Conservation (phyloP, 2,888 invertebrate genomes). For the Scaptomyza reducta region DNA sequence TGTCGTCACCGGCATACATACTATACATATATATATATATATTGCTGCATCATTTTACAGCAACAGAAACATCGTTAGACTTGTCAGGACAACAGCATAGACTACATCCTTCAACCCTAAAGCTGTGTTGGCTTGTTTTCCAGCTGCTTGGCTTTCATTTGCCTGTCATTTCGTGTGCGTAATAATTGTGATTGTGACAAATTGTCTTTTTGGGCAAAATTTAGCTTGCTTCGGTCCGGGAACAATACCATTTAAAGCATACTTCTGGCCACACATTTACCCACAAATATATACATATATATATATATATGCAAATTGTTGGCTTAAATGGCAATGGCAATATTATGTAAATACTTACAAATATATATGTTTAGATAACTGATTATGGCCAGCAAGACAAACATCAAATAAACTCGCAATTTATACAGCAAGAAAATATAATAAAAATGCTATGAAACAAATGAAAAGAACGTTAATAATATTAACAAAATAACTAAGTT, state of each 20-base stretch:
- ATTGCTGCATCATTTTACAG: slow-evolving; percentile 73
- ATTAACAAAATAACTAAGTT: too few species aligned
- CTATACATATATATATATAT: slow-evolving; percentile 11
- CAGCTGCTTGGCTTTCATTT: slow-evolving; percentile 70
- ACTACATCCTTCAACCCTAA: background rate
- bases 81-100: slow-evolving; percentile 19
- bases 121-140: slow-evolving; percentile 61
- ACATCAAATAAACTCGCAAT: slow-evolving; percentile 11
- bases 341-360: slow-evolving; percentile 40
- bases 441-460: too few species aligned
- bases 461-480: too few species aligned
- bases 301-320: slow-evolving; percentile 44
- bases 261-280: slow-evolving; percentile 36
- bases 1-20: slow-evolving; percentile 37
- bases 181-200: slow-evolving; percentile 79
- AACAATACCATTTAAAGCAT: slow-evolving; percentile 37
- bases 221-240: slow-evolving; percentile 10
- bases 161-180: slow-evolving; percentile 62
- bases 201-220: slow-evolving; percentile 58
- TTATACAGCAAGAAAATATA: background rate
- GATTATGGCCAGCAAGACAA: slow-evolving; percentile 21
- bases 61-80: slow-evolving; percentile 21
- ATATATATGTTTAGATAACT: slow-evolving; percentile 17
- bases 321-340: slow-evolving; percentile 31
- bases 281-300: slow-evolving; percentile 4